phyloP scores from a whole-genome alignment of 1,140 invertebrate genomes.

The Zaprionus ghesquierei region DNA sequence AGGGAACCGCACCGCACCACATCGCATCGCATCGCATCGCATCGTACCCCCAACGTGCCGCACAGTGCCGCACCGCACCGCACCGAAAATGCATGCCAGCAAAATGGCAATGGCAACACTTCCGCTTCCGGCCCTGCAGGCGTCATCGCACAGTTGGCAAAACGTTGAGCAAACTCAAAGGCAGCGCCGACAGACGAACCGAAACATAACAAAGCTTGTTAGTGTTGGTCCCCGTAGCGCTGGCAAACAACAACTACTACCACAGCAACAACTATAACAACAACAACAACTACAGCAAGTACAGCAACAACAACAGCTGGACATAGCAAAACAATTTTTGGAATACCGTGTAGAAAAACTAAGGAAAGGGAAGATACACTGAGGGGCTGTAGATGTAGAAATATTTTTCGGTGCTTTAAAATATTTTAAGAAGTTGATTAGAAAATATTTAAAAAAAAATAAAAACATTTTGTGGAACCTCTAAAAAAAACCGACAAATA shows the following conservation, averaged over 20 bases:
- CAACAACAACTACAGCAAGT: neutral
- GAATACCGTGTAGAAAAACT: neutral
- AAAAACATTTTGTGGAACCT: too few species aligned
- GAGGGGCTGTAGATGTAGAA: too few species aligned
- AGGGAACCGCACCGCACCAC: slow-evolving; percentile 15
- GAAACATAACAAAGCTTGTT: slow-evolving; percentile 78
- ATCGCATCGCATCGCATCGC: neutral
- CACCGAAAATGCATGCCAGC: slow-evolving; percentile 66
- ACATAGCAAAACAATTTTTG: slow-evolving; percentile 11
- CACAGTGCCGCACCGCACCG: slow-evolving; percentile 9
- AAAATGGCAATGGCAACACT: slow-evolving; percentile 80
- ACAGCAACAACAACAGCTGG: neutral
- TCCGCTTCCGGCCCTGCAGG: slow-evolving; percentile 74
- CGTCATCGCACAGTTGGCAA: slow-evolving; percentile 73
- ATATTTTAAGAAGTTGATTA: too few species aligned
- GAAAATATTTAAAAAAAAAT: too few species aligned
- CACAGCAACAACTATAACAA: neutral
- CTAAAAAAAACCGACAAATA: too few species aligned
- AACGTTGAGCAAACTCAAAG: slow-evolving; percentile 51
- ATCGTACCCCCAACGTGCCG: slow-evolving; percentile 5
- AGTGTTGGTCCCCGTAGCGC: slow-evolving; percentile 57
- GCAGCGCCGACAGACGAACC: slow-evolving; percentile 26
- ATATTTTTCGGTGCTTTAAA: too few species aligned
- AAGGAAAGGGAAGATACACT: neutral
- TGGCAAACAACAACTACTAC: slow-evolving; percentile 34